These are phyloP conservation scores for Drosophila bipectinata DNA, from an alignment of 1,140 invertebrate species.

Conservation along the genomic window DNA sequence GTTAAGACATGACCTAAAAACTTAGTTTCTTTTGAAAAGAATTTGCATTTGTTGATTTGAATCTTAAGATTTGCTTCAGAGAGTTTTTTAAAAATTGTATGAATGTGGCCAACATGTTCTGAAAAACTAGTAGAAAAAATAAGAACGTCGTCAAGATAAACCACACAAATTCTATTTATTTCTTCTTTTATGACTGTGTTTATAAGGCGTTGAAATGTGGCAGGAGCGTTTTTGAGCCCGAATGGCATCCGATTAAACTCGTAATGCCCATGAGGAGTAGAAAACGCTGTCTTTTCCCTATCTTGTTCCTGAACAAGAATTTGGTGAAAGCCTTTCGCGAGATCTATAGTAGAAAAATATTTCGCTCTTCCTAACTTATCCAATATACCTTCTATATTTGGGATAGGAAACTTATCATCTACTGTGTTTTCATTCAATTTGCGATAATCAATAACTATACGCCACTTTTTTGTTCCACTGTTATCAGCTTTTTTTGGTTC, in stretches of 20 bases:
- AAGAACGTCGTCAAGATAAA: no score
- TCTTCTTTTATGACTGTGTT: neutral
- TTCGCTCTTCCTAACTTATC: constrained; percentile 3
- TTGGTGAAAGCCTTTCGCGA: constrained; percentile 84
- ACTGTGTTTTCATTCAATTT: constrained; percentile 5
- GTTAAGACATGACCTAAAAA: no score
- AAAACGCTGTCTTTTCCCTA: constrained; percentile 46
- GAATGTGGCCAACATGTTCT: no score
- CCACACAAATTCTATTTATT: no score
- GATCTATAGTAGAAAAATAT: constrained; percentile 46
- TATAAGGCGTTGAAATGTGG: constrained; percentile 68
- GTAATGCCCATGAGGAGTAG: constrained; percentile 22
- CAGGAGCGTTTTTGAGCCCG: constrained; percentile 7
- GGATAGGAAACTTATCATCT: constrained; percentile 28
- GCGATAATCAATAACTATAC: constrained; percentile 7
- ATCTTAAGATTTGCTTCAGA: no score
- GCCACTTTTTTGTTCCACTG: constrained; percentile 12
- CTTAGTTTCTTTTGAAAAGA: no score
- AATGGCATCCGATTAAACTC: constrained; percentile 26
- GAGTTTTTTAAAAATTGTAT: no score
- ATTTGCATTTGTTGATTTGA: no score
- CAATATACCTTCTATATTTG: constrained; percentile 34
- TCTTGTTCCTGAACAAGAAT: constrained; percentile 34
- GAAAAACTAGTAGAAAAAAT: no score
- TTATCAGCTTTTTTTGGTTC: constrained; percentile 6